Evolutionary conservation across 2,113 vertebrate genomes (phyloP).

Genomic region (Bubo blakistoni): DNA sequence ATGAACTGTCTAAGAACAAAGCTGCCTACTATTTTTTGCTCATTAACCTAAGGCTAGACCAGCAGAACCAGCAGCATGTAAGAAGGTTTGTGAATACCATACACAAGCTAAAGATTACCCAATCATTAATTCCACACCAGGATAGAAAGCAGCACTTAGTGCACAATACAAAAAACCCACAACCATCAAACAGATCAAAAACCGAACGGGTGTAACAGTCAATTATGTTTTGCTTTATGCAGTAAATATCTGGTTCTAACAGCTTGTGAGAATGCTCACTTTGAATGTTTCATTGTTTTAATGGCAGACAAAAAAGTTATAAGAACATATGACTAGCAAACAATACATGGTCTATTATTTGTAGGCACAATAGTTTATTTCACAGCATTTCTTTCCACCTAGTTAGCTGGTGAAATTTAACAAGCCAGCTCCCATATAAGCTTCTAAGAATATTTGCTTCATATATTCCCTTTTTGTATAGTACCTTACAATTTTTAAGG

Average conservation of each 20-base stretch:
- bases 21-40: background rate
- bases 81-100: background rate
- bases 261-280: background rate
- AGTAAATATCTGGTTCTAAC: background rate
- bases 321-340: background rate
- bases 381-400: background rate
- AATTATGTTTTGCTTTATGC: background rate
- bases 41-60: background rate
- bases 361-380: slow-evolving; percentile 1
- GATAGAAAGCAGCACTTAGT: background rate
- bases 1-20: background rate
- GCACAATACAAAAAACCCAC: background rate
- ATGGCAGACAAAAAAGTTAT: background rate
- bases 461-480: background rate
- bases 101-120: background rate
- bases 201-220: background rate
- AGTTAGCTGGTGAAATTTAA: slow-evolving; percentile 13
- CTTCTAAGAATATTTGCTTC: background rate
- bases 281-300: slow-evolving; percentile 8
- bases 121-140: background rate
- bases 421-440: background rate
- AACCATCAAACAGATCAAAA: background rate
- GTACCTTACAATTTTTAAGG: background rate
- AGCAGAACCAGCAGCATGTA: background rate
- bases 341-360: slow-evolving; percentile 4